A percentile compares a stretch with the other conserved stretches of the same genome.
phyloP scores from a whole-genome alignment of 2,888 invertebrate species.

The Apotomis turbidana region DNA sequence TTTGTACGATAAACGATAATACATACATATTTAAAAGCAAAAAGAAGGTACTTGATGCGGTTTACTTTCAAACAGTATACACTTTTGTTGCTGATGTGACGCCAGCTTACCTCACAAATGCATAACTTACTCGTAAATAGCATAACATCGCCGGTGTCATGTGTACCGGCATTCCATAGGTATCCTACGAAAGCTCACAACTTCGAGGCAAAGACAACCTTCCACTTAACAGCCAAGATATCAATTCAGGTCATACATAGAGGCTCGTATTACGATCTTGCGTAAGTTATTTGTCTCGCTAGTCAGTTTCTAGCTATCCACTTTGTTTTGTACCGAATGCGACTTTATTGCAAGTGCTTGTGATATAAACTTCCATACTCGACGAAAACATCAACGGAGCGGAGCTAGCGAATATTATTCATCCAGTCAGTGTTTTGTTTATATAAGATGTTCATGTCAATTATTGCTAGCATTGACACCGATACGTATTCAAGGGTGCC shows the following conservation, averaged over 20 bases:
- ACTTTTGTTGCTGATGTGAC: background rate
- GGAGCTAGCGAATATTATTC: conserved; percentile 23
- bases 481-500: conserved; percentile 35
- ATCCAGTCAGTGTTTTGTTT: conserved; percentile 26
- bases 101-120: conserved; percentile 8
- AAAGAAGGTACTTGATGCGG: background rate
- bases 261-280: background rate
- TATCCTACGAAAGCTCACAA: background rate
- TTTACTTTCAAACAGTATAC: background rate
- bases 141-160: conserved; percentile 1
- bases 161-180: background rate
- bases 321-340: background rate
- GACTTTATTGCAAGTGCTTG: conserved; percentile 1
- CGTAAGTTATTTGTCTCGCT: background rate
- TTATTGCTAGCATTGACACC: conserved; percentile 41
- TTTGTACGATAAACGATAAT: no score
- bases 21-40: background rate
- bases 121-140: background rate
- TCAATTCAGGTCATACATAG: no score
- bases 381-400: background rate
- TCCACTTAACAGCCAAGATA: background rate
- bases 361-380: conserved; percentile 12
- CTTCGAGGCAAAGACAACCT: conserved; percentile 6
- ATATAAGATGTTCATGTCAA: conserved; percentile 37
- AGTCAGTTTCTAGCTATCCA: background rate